A percentile compares a stretch with the other conserved stretches of the same genome.
Conservation (phyloP, 2,888 invertebrate species). For the Lasioglossum lativentre region DNA sequence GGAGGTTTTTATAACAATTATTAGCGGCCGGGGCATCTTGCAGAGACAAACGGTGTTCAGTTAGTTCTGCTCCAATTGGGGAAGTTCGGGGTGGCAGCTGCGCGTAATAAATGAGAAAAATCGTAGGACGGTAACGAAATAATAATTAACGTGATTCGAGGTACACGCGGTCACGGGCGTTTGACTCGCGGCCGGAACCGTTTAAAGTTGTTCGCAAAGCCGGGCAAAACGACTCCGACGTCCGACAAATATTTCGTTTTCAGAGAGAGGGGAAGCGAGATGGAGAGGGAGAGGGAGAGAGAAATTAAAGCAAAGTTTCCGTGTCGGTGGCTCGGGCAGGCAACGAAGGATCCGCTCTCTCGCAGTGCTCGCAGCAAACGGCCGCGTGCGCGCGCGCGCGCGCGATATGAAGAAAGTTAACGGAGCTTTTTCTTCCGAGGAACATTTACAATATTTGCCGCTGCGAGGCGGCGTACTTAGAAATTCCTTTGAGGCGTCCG, state of each 20-base stretch:
- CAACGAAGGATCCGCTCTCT: slow-evolving; percentile 18
- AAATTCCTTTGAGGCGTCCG: background rate
- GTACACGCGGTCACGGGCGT: slow-evolving; percentile 3
- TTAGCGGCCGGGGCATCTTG: background rate
- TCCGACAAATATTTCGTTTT: slow-evolving; percentile 30
- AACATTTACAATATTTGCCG: slow-evolving; percentile 14
- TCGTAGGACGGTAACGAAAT: background rate
- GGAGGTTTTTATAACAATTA: background rate
- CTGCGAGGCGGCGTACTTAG: background rate
- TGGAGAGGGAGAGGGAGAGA: background rate
- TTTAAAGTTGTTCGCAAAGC: slow-evolving; percentile 14
- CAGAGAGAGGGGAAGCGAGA: background rate
- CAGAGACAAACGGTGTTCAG: background rate
- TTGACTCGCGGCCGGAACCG: slow-evolving; percentile 9
- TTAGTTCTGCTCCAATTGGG: background rate
- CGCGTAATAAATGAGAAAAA: slow-evolving; percentile 17
- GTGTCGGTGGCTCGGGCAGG: slow-evolving; percentile 4
- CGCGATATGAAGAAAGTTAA: slow-evolving; percentile 35
- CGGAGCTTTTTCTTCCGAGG: slow-evolving; percentile 7
- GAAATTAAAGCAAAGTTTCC: slow-evolving; percentile 39
- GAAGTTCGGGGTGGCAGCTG: background rate
- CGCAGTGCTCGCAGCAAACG: background rate
- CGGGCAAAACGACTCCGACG: slow-evolving; percentile 19
- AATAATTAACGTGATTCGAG: slow-evolving; percentile 17
- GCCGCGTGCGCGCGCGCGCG: background rate